phyloP scores from a whole-genome alignment of 2,113 vertebrate species.

The Uria aalge region DNA sequence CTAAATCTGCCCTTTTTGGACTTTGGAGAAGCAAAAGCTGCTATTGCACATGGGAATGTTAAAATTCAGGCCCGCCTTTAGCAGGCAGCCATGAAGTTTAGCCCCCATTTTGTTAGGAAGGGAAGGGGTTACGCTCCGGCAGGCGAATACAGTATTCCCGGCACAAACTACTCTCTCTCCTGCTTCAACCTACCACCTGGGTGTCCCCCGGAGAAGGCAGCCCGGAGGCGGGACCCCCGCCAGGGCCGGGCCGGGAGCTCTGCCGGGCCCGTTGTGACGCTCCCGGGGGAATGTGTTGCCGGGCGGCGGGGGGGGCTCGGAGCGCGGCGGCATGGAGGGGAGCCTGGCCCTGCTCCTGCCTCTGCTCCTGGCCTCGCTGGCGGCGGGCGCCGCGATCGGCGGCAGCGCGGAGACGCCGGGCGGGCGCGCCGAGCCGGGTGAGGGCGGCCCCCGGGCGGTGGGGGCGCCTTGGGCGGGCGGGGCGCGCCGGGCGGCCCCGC shows the following conservation, averaged over 20 bases:
- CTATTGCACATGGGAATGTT: background rate
- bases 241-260: no score
- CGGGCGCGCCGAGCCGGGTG: background rate
- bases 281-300: background rate
- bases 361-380: background rate
- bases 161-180: background rate
- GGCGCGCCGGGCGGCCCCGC: background rate
- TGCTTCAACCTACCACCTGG: fast-evolving
- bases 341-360: background rate
- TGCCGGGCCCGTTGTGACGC: background rate
- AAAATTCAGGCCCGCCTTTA: background rate
- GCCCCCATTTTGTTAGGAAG: background rate
- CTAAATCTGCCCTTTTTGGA: background rate
- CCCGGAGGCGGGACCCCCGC: no score
- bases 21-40: background rate
- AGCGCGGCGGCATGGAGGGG: background rate
- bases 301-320: background rate
- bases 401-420: background rate
- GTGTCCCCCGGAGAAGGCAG: background rate
- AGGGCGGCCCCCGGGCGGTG: background rate
- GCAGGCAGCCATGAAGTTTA: no score
- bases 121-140: no score
- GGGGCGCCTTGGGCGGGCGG: no score
- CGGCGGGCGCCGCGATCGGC: no score
- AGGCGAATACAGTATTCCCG: fast-evolving